Evolutionary conservation across 2,888 invertebrate species (phyloP).

Genomic region (Trichopria drosophilae): DNA sequence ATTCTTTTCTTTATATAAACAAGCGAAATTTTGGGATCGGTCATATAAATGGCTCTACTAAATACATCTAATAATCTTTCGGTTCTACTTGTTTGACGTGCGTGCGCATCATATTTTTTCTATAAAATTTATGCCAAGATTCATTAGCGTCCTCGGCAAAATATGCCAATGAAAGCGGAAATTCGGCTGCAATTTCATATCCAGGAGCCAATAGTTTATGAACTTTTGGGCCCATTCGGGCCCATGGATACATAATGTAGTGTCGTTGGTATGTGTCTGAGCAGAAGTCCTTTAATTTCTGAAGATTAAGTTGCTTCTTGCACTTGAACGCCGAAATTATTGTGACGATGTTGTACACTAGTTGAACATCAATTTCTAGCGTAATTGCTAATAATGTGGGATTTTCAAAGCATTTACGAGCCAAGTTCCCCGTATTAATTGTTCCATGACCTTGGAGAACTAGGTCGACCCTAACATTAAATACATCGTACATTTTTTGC

Average conservation of each 20-base stretch:
- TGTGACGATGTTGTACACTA: background rate
- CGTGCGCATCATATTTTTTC: background rate
- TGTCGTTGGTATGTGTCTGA: background rate
- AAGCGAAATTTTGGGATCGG: too few relatives aligned
- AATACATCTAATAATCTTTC: background rate
- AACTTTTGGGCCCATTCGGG: background rate
- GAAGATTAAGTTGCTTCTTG: background rate
- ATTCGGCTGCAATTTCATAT: background rate
- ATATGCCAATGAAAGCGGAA: background rate
- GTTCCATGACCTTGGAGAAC: conserved; percentile 1
- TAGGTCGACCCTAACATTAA: too few relatives aligned
- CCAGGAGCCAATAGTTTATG: background rate
- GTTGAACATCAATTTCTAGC: background rate
- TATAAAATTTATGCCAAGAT: background rate
- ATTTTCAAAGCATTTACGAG: conserved; percentile 1
- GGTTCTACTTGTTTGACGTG: background rate
- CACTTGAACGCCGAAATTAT: background rate
- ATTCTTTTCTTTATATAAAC: too few relatives aligned
- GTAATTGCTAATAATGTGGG: background rate
- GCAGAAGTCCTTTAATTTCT: background rate
- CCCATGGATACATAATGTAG: background rate
- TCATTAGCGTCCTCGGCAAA: background rate
- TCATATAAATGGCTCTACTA: too few relatives aligned
- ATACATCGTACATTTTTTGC: too few relatives aligned
- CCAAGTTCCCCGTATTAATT: background rate